Evolutionary conservation across 2,113 vertebrate species (phyloP), one percentile per base, ranked within the genome.

Genomic region (Eudorcas thomsonii): DNA sequence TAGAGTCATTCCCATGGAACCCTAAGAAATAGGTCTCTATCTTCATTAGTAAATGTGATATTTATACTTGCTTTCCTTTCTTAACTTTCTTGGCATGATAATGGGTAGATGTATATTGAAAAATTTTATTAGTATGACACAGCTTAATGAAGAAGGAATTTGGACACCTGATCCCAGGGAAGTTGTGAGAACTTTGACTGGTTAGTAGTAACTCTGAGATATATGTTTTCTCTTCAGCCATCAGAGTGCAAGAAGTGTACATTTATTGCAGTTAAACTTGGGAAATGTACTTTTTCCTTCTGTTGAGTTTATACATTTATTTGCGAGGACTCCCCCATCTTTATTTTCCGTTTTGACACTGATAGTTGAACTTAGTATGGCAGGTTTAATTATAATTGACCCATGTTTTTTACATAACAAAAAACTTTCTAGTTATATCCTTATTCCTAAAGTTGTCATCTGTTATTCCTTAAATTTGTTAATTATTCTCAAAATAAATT

Each of bases 401-500:
- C 9, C 21, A 74, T 74, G n/a, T 74, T 6, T 71, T 39, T 39
- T 74, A 74, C 36, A 39, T 39, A 74, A 74, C 67, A 74, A 90
- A 71, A 93, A 80, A 33, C 78, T 94, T 80, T 85, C 48, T 92
- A 90, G 59, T 86, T 64, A 50, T 57, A 83, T 77, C 17, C 54
- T 81, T 67, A 85, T 48, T 86, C 43, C 74, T 83, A 57, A 88
- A 80, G 9, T 13, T 94, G 82, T 97, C 57, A 83, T 62, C 74
- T 85, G 50, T 39, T 81, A 59, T 90, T 95, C 36, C n/a, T 95
- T 88, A 25, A 43, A 48, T 67, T 60, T 39, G 45, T 52, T 96
- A 57, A 80, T 54, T 94, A 26, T 86, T 90, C 43, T 94, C 43
- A 81, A 86, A 82, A 45, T 96, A 92, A 89, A 59, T 89, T 62